Evolutionary conservation across 2,888 invertebrate species (phyloP), one percentile per base, ranked within the genome.

Genomic region (Drosophila tripunctata): DNA sequence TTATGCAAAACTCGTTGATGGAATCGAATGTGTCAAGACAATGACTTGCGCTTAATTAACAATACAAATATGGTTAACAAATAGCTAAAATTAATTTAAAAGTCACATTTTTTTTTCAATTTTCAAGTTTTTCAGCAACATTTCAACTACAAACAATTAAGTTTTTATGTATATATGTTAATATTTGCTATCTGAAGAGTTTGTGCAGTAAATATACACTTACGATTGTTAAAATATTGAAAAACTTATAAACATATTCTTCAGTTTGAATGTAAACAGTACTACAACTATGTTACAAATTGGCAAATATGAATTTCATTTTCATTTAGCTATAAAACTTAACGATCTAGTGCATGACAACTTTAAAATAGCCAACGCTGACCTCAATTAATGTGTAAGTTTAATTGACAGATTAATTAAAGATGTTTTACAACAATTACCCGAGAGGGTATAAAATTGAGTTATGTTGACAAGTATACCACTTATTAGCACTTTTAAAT

Each of bases 31-130:
- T 41, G 51, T 27, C 30, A 45, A 38, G 24, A 22, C 17, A 36
- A 47, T 72, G 71, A 75, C 64, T 69, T 74, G 75, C 70, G 33
- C 4, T 43, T 60, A 60, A 47, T 51, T 51, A 73, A 67, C 44
- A 51, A 51, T 10, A 33, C 17, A 48, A 31, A 50, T 19, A 50
- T 10, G 6, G 12, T 50, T 24, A 31, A 17, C 58, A 36, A 44
- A 41, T 27, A 8, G 3, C 10, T 21, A 21, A 21, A 21, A 21
- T 21, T 21, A 4, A 21, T 21, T 3, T 21, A 21, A 21, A 21
- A 21, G 21, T 21, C 21, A 21, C 21, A n/a, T n/a, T n/a, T n/a
- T n/a, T n/a, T n/a, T n/a, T n/a, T n/a, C n/a, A n/a, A n/a, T n/a
- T n/a, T n/a, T n/a, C n/a, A 21, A 4, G 21, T 21, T 21, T 21